Base-by-base conservation (phyloP, 2,888 invertebrate species). In the Eurois occulta region DNA sequence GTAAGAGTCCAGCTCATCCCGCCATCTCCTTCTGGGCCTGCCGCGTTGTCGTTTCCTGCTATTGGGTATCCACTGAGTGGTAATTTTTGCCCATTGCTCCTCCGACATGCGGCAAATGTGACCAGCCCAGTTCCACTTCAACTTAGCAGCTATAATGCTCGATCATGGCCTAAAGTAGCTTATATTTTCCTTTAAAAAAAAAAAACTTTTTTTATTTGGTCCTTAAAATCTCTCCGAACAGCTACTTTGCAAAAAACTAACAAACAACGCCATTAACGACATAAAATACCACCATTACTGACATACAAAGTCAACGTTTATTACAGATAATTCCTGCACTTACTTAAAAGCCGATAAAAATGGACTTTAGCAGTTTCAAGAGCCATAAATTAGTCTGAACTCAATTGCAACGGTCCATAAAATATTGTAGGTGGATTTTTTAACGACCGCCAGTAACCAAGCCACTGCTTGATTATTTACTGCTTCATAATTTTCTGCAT, bases 321-420 rank as follows among this genome's bases (percentile, higher is more conserved):
- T 64, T 72, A 64, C 41, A 64, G 35, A 67, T 72, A 81, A 79
- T 79, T n/a, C 55, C 28, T 48, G 28, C 52, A 81, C 62, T 62
- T 67, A 78, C 64, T 82, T 60, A 52, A 46, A 68, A 18, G 21
- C 69, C 64, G 10, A 65, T 72, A 60, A 75, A 82, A 75, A 60
- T 72, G 16, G 5, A 66, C 60, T 64, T 64, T 16, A n/a, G n/a
- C 35, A 46, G 52, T 66, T 69, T 84, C 35, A 69, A n/a, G 18
- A 72, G 66, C 24, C 35, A 67, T 84, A 72, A 75, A 81, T 67
- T 73, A 78, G 52, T 58, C 18, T 5, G 43, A 64, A 66, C 75
- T 67, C 70, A 78, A 85, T 75, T 70, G 78, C 77, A 81, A n/a
- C 66, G 72, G 70, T 35, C 52, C 70, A 78, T 85, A 75, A 85